Evolutionary conservation across 2,113 vertebrate species (phyloP).

Genomic region (Theristicus caerulescens): DNA sequence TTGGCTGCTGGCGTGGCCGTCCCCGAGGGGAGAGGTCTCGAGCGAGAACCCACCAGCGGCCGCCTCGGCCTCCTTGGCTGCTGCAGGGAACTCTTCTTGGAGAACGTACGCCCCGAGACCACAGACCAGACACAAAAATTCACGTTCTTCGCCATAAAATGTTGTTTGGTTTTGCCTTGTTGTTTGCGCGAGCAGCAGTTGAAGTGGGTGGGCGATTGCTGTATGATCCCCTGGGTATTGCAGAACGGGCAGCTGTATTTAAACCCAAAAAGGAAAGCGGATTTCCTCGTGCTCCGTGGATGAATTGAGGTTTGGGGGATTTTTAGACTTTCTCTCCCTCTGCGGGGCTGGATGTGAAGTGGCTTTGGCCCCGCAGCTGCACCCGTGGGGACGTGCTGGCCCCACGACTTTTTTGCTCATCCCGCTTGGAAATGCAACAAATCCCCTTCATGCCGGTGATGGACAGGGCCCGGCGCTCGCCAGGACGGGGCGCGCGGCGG

Average conservation of each 20-base stretch:
- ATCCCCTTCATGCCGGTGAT: accelerated
- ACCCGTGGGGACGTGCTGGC: not conserved
- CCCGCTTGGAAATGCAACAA: not conserved
- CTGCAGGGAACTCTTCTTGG: not conserved
- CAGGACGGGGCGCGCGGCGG: accelerated
- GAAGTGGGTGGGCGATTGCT: accelerated
- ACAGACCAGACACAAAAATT: constrained; percentile 32
- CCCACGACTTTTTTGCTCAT: accelerated
- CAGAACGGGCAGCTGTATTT: not conserved
- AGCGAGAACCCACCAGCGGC: not conserved
- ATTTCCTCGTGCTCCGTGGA: accelerated
- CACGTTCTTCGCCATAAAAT: not conserved
- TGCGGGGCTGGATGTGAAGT: not conserved
- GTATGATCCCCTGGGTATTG: accelerated
- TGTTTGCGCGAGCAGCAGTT: not conserved
- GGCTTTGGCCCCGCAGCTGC: accelerated
- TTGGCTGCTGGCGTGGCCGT: not conserved
- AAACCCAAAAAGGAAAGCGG: not conserved
- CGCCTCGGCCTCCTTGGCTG: not conserved
- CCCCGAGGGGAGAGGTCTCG: not conserved
- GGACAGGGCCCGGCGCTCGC: accelerated
- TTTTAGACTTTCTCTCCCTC: not conserved
- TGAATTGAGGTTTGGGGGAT: not conserved
- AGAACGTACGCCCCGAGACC: accelerated
- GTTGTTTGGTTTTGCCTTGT: not conserved